Evolutionary conservation across 2,797 vertebrate species (phyloP), one percentile per base, ranked within the genome.

Genomic region (Capromys pilorides): DNA sequence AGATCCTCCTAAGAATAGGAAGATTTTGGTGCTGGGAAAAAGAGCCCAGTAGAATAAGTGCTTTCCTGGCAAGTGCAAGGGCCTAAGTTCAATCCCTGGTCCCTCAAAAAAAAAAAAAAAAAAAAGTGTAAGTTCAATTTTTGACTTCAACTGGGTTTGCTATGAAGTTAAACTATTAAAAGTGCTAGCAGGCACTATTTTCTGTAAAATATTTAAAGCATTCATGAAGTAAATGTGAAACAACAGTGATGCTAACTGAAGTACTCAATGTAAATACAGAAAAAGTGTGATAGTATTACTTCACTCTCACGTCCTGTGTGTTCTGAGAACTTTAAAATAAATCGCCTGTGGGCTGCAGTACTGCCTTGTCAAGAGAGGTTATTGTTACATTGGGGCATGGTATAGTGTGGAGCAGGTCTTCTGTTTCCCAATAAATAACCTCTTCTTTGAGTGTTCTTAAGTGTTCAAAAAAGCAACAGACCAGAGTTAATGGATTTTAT

Each of bases 401-500:
- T 75, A 21, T 83, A 41, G 31, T 80, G 49, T 39, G 49, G 26
- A 93, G n/a, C 26, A 75, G 18, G 24, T 94, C 18, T 82, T 88
- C 18, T 75, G 0, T 22, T 66, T 26, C 11, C 4, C 22, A 61
- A 36, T 21, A 64, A n/a, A 39, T 62, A 10, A 83, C 33, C 12
- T 77, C 18, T 86, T 71, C 39, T 81, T 92, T 86, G 87, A 86
- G 36, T 94, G 78, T 83, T 21, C 88, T 75, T 77, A 85, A 85
- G 67, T 59, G 5, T 81, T 86, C 59, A 31, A 69, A 39, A 82
- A 87, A 95, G 59, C 61, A 64, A 31, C 24, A 51, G 57, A 66
- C 22, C 16, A 79, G 36, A 93, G 36, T 87, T 73, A 82, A 67
- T 71, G 33, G 31, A 6, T 84, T 88, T 89, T 86, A 8, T 89